Base-by-base conservation (phyloP, 2,888 invertebrate genomes). In the Sarcophaga caerulescens region DNA sequence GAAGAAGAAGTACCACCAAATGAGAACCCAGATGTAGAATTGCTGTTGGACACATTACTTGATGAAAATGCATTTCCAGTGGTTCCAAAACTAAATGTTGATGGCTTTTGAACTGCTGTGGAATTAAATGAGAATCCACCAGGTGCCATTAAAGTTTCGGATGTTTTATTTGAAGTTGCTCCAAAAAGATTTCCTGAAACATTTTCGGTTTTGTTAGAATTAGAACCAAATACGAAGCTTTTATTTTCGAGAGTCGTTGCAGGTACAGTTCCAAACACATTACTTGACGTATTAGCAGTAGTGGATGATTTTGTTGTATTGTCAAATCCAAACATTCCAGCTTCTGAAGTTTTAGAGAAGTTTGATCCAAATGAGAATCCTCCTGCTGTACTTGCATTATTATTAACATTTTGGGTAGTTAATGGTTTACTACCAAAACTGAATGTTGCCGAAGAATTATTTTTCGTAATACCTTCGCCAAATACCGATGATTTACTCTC, bases 131-230 rank as follows among this genome's bases (percentile, higher is more conserved):
- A 82, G 45, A 91, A 91, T 3, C 88, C 89, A 8, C 89, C 88
- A 0, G 88, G 47, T 45, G 78, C n/a, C 75, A 70, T 47, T 84
- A 85, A 5, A 5, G 81, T 81, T 44, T 88, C 87, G 11, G 85
- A 47, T 4, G 86, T 83, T 6, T 88, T 85, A 25, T 89, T 88
- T 14, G 76, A 85, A 17, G 89, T 84, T 35, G 74, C 69, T 12
- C 88, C 88, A 79, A 92, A 92, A 0, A 90, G 69, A 84, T 35
- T 35, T 2, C 89, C 91, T 0, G 87, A 78, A 1, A 89, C 47
- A 57, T 14, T 59, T 5, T 70, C 59, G 19, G 68, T 63, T 57
- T 76, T 85, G 12, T 71, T 75, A 14, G 84, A 45, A 12, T 73
- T 60, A 14, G 83, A 79, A 4, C 89, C 89, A 82, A 91, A 91